A percentile compares a stretch with the other conserved stretches of the same genome.
Conservation (phyloP, 2,113 vertebrate genomes). For the Semicossyphus pulcher region DNA sequence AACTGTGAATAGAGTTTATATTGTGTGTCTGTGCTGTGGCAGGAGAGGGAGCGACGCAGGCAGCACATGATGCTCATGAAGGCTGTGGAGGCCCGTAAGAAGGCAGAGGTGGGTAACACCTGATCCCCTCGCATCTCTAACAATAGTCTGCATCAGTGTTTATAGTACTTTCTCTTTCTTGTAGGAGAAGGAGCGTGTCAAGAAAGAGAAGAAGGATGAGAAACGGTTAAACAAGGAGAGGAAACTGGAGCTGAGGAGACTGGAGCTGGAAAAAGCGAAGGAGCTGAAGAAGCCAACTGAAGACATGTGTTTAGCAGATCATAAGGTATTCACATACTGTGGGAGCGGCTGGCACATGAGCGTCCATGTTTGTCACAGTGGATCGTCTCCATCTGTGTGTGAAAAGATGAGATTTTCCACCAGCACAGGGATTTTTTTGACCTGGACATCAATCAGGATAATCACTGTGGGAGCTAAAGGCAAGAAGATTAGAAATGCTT, state of each 20-base stretch:
- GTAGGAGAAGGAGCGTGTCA: constrained; percentile 93
- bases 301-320: constrained; percentile 96
- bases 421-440: constrained; percentile 20
- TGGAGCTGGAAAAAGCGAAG: constrained; percentile 94
- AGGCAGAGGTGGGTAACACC: constrained; percentile 88
- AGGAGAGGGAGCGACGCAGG: constrained; percentile 93
- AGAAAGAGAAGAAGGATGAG: constrained; percentile 94
- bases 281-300: constrained; percentile 96
- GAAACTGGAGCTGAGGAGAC: constrained; percentile 90
- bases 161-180: constrained; percentile 20
- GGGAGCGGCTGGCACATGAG: constrained; percentile 35
- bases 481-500: constrained; percentile 36
- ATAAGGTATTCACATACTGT: constrained; percentile 86
- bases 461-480: constrained; percentile 23
- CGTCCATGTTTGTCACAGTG: constrained; percentile 18
- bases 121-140: neutral
- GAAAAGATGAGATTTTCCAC: constrained; percentile 36
- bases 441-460: constrained; percentile 23
- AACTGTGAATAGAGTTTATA: constrained; percentile 15
- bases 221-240: constrained; percentile 95
- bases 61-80: constrained; percentile 97
- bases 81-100: constrained; percentile 94
- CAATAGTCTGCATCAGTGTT: constrained; percentile 1
- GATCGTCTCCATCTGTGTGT: constrained; percentile 32
- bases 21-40: constrained; percentile 77